Evolutionary conservation across 92 coral and sea anemone genomes (phyloP).

Genomic region (Blastomussa wellsi): DNA sequence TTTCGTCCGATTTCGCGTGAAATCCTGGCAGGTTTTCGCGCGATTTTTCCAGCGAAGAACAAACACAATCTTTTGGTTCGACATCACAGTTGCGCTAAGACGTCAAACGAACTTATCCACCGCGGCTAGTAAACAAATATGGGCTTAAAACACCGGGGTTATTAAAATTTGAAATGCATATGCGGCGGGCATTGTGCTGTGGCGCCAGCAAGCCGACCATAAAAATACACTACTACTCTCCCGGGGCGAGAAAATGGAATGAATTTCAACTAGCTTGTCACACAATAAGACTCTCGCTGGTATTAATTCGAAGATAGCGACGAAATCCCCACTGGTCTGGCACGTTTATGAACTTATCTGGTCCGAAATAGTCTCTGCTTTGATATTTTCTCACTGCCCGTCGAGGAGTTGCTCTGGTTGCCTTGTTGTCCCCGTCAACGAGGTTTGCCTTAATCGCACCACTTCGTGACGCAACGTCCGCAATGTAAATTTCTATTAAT

Average conservation of each 20-base stretch:
- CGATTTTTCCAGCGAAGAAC: neutral
- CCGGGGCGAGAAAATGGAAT: slow-evolving; percentile 88
- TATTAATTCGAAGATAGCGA: slow-evolving; percentile 24
- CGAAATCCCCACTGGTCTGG: neutral
- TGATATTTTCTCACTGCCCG: neutral
- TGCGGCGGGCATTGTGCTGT: slow-evolving; percentile 83
- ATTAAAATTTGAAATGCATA: slow-evolving; percentile 90
- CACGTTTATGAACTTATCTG: slow-evolving; percentile 9
- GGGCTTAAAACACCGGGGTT: slow-evolving; percentile 61
- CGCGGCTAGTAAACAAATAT: slow-evolving; percentile 61
- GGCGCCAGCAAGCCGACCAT: slow-evolving; percentile 86
- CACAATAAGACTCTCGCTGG: slow-evolving; percentile 42
- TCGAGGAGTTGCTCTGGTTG: neutral
- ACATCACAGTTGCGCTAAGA: neutral
- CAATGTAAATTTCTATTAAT: slow-evolving; percentile 82
- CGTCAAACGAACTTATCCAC: slow-evolving; percentile 20
- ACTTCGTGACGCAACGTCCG: slow-evolving; percentile 75
- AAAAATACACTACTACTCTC: slow-evolving; percentile 66
- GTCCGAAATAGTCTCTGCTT: neutral
- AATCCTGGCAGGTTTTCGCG: neutral
- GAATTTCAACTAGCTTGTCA: slow-evolving; percentile 65
- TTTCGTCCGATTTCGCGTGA: slow-evolving; percentile 35
- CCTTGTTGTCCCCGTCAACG: neutral
- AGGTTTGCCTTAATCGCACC: slow-evolving; percentile 22
- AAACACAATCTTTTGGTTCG: neutral